Base-by-base conservation (phyloP, 1,140 invertebrate genomes). In the Drosophila yakuba region DNA sequence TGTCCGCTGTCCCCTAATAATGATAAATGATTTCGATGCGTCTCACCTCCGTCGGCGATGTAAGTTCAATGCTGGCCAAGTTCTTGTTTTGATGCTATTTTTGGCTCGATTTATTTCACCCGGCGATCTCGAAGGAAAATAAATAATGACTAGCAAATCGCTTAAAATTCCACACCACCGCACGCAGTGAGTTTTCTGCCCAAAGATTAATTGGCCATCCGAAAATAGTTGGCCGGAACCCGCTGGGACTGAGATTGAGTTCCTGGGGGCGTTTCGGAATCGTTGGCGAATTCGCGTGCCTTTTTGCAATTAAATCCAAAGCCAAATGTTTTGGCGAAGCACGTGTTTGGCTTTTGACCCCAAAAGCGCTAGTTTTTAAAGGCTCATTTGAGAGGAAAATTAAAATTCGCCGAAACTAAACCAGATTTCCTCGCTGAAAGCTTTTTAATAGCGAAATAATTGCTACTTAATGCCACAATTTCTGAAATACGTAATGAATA, bases 101-200 rank as follows among this genome's bases (percentile, higher is more conserved):
- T 66, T 85, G 66, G 78, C 12, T n/a, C 48, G 56, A 52, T 62
- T 58, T 72, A 86, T 86, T 85, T 25, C 54, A 44, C 66, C 74
- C 78, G 60, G 77, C 74, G 60, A 71, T 63, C 52, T 52, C 23
- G 58, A 66, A 67, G 67, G 52, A 66, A 88, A 73, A 83, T 86
- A 86, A 80, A 88, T 88, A 79, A 88, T 86, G 83, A 61, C 62
- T 71, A 68, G 79, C 83, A 80, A 88, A 88, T 88, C 84, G 78
- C 83, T 89, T 88, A 88, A 88, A 89, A 88, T 88, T 83, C 84
- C 83, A 79, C 51, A 72, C 74, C 48, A 28, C 52, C 47, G 47
- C 63, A 63, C 52, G 56, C 62, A 55, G 50, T 39, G 41, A 54
- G 39, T 54, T 38, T 56, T 28, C 39, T 45, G 35, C 38, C 28